These are phyloP conservation scores for Aphidoletes aphidimyza DNA, from an alignment of 2,888 invertebrate genomes.

Conservation along the genomic window DNA sequence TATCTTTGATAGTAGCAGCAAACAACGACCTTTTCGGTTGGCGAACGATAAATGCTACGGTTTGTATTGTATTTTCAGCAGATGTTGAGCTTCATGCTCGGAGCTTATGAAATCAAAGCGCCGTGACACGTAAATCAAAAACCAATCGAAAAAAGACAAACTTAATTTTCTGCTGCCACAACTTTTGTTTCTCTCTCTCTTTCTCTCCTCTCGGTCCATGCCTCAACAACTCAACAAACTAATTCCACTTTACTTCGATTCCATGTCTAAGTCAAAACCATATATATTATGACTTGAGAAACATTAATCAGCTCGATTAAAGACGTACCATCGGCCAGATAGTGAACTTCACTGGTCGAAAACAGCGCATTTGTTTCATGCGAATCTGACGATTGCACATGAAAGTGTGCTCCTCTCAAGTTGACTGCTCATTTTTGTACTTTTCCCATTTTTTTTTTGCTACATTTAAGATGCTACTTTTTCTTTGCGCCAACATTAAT, in stretches of 20 bases:
- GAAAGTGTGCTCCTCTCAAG: too few species aligned
- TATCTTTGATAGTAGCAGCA: background rate
- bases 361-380: too few species aligned
- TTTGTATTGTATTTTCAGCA: background rate
- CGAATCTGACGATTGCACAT: too few species aligned
- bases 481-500: background rate
- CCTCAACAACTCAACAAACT: background rate
- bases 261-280: too few species aligned
- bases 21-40: background rate
- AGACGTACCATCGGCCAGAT: too few species aligned
- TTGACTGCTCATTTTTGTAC: too few species aligned
- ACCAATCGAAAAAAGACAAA: conserved; percentile 48
- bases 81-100: too few species aligned
- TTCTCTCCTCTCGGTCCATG: background rate
- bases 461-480: too few species aligned
- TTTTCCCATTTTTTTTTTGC: background rate
- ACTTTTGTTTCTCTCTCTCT: background rate
- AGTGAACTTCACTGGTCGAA: too few species aligned
- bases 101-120: background rate
- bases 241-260: conserved; percentile 18
- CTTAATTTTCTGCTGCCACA: conserved; percentile 40
- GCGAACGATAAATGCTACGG: background rate
- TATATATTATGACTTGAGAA: too few species aligned
- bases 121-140: conserved; percentile 7
- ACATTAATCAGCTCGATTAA: too few species aligned